These are phyloP conservation scores for Tenthredo mesomela DNA, from an alignment of 2,888 invertebrate genomes.

Conservation along the genomic window DNA sequence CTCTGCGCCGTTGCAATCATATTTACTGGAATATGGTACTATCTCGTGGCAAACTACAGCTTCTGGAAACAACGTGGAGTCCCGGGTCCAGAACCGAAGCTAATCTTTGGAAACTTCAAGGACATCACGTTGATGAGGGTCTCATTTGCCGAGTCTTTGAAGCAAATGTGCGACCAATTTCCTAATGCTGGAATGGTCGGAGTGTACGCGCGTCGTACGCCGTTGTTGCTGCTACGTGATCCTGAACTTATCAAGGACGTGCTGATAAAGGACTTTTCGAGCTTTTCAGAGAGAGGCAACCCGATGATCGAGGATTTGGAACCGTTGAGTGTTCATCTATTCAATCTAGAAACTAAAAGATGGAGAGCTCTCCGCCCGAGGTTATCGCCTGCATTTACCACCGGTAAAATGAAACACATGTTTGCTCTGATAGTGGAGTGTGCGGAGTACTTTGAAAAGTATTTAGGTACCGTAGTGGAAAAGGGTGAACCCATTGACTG, in stretches of 20 bases:
- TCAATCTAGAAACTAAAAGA: conserved; percentile 77
- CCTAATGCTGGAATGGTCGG: conserved; percentile 71
- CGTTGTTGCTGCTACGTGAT: conserved; percentile 73
- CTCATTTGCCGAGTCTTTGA: conserved; percentile 72
- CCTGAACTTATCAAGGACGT: conserved; percentile 74
- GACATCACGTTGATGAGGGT: conserved; percentile 69
- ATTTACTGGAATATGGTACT: conserved; percentile 66
- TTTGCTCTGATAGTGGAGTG: conserved; percentile 78
- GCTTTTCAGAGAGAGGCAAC: conserved; percentile 73
- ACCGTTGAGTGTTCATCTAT: conserved; percentile 78
- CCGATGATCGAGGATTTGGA: conserved; percentile 76
- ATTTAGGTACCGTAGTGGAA: conserved; percentile 70
- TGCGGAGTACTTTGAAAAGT: conserved; percentile 75
- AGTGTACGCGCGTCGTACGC: conserved; percentile 71
- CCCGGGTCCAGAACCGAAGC: conserved; percentile 72
- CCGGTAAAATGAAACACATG: conserved; percentile 79
- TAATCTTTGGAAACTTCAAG: conserved; percentile 77
- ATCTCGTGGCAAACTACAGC: conserved; percentile 72
- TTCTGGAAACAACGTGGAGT: conserved; percentile 77
- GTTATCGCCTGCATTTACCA: conserved; percentile 79
- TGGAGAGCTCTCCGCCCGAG: conserved; percentile 79
- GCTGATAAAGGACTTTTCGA: conserved; percentile 76
- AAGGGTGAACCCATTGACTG: conserved; percentile 61
- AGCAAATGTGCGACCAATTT: conserved; percentile 68
- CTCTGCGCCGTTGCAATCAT: conserved; percentile 55